These are phyloP conservation scores for Aplochiton taeniatus DNA, from an alignment of 2,797 vertebrate species.

Conservation along the genomic window DNA sequence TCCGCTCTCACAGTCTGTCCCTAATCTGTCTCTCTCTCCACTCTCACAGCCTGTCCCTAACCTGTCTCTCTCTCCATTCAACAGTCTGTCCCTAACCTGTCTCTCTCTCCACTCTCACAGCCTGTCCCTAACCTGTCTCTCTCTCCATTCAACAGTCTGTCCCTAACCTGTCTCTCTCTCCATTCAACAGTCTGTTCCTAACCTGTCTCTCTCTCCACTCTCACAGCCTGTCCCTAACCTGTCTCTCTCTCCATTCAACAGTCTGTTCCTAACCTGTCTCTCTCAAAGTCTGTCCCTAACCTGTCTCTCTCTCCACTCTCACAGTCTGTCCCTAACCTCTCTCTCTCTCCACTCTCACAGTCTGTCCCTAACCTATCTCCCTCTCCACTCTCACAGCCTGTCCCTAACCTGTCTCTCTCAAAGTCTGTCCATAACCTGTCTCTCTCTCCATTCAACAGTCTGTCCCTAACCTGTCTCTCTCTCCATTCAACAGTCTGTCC, in stretches of 20 bases:
- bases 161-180: no score
- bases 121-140: conserved; percentile 51
- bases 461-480: no score
- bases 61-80: background rate
- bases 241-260: conserved; percentile 18
- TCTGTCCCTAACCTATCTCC: background rate
- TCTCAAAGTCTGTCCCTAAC: conserved; percentile 79
- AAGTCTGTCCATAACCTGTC: no score
- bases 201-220: background rate
- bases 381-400: conserved; percentile 40
- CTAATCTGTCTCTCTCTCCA: no score
- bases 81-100: background rate
- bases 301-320: no score
- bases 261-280: conserved; percentile 55
- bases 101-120: conserved; percentile 26
- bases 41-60: no score
- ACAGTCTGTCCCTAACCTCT: background rate
- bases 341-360: background rate
- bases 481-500: no score
- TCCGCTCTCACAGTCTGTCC: conserved; percentile 76
- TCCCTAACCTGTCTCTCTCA: no score
- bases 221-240: background rate
- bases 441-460: conserved; percentile 70
- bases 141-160: conserved; percentile 73
- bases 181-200: no score